Base-by-base conservation (phyloP, 1,140 invertebrate species). In the Nasonia longicornis region DNA sequence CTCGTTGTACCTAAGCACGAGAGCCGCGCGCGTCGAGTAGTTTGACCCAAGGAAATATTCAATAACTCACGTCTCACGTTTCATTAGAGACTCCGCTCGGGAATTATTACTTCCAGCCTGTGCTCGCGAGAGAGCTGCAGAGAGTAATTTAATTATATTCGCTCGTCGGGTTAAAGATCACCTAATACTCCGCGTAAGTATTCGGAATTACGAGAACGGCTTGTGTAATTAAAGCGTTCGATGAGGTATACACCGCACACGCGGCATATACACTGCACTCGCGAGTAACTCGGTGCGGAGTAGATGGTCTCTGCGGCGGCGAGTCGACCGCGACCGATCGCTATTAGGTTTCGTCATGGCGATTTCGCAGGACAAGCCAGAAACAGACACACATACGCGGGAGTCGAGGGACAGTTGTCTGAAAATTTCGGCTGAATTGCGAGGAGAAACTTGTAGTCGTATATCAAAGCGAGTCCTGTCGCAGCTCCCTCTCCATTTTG, bases 401-500 rank as follows among this genome's bases (percentile, higher is more conserved):
- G 31, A 35, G 31, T 35, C 31, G 48, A 67, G 64, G 64, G 4
- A 31, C 63, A 26, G 74, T 58, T 11, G 48, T 29, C 22, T 77
- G 83, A 80, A 76, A 85, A 86, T 86, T 84, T 86, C 76, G 81
- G 73, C 79, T 83, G 86, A 81, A 86, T 85, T 84, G 85, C 85
- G 63, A 64, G 70, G 71, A 26, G 82, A 84, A 88, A 88, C 83
- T 87, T 85, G 86, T 83, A 86, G 83, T 85, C 84, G 82, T 88
- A 86, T 86, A 86, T 87, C 86, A 86, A 86, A 87, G 82, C 77
- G 85, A 85, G 83, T 86, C 86, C 85, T 83, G 83, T 86, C 85
- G 85, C 79, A 26, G 26, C 22, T 73, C 38, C 38, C 14, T 26
- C 26, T 45, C 71, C 26, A 45, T 45, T 42, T 45, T 42, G 66